Evolutionary conservation across 2,888 invertebrate species (phyloP).

Genomic region (Acleris sparsana): DNA sequence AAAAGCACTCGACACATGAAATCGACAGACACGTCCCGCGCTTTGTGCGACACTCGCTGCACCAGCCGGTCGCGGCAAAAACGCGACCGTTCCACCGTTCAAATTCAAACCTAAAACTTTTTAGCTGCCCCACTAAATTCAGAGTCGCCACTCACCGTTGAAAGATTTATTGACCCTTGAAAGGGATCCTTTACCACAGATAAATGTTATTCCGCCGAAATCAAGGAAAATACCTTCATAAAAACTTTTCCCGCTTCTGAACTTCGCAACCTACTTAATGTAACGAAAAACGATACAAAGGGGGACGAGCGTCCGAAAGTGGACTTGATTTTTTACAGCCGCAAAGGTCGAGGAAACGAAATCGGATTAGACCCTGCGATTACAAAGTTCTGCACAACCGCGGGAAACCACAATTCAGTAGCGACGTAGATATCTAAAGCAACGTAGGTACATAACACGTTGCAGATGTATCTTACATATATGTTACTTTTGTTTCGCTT

Average conservation of each 20-base stretch:
- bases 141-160: slow-evolving; percentile 24
- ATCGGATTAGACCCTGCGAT: slow-evolving; percentile 74
- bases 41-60: slow-evolving; percentile 44
- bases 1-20: slow-evolving; percentile 72
- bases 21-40: slow-evolving; percentile 58
- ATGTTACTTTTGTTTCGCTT: slow-evolving; percentile 23
- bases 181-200: slow-evolving; percentile 39
- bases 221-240: slow-evolving; percentile 50
- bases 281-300: slow-evolving; percentile 57
- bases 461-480: slow-evolving; percentile 15
- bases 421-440: slow-evolving; percentile 42
- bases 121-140: slow-evolving; percentile 18
- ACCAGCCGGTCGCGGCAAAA: slow-evolving; percentile 20
- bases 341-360: slow-evolving; percentile 74
- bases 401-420: slow-evolving; percentile 54
- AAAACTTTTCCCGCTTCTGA: slow-evolving; percentile 45
- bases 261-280: slow-evolving; percentile 51
- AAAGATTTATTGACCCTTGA: slow-evolving; percentile 32
- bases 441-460: background rate
- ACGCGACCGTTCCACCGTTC: slow-evolving; percentile 14
- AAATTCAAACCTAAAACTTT: slow-evolving; percentile 9
- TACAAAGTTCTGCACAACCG: slow-evolving; percentile 66
- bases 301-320: slow-evolving; percentile 55
- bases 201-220: slow-evolving; percentile 50
- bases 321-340: slow-evolving; percentile 67